Conservation (phyloP, 2,888 invertebrate species). For the Halictus ligatus region DNA sequence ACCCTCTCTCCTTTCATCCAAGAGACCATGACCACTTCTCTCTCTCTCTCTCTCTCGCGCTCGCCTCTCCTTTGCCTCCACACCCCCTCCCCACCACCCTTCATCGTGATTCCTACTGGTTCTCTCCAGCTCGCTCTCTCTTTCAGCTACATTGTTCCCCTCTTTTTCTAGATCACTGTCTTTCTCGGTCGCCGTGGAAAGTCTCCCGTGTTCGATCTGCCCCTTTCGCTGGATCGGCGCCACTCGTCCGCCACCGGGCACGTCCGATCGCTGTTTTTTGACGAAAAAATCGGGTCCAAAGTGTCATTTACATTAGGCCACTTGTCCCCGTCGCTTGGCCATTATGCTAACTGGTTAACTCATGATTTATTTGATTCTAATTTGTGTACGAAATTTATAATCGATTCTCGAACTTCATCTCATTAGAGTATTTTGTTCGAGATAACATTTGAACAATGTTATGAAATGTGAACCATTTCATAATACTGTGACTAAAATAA, state of each 20-base stretch:
- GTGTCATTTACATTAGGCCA: no score
- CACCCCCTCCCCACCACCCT: constrained; percentile 16
- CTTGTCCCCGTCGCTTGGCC: no score
- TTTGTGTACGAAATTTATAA: no score
- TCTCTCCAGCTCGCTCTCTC: constrained; percentile 1
- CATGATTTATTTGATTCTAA: no score
- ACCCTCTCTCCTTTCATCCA: constrained; percentile 22
- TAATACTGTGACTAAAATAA: no score
- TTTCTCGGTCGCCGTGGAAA: constrained; percentile 3
- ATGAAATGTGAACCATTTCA: no score
- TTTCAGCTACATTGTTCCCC: neutral
- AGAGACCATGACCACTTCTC: neutral
- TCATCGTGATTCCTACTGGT: constrained; percentile 31
- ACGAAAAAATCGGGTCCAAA: no score
- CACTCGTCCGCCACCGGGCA: neutral
- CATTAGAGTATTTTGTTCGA: no score
- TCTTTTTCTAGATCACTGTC: constrained; percentile 16
- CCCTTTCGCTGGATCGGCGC: constrained; percentile 5
- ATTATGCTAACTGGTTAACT: no score
- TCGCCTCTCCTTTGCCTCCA: neutral
- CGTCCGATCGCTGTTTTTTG: neutral
- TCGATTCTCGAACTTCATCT: no score
- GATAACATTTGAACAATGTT: no score
- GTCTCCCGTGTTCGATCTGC: constrained; percentile 14
- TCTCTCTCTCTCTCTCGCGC: no score